A percentile compares a stretch with the other conserved stretches of the same genome.
These are phyloP conservation scores for Cololabis saira DNA, from an alignment of 2,113 vertebrate genomes.

Conservation along the genomic window DNA sequence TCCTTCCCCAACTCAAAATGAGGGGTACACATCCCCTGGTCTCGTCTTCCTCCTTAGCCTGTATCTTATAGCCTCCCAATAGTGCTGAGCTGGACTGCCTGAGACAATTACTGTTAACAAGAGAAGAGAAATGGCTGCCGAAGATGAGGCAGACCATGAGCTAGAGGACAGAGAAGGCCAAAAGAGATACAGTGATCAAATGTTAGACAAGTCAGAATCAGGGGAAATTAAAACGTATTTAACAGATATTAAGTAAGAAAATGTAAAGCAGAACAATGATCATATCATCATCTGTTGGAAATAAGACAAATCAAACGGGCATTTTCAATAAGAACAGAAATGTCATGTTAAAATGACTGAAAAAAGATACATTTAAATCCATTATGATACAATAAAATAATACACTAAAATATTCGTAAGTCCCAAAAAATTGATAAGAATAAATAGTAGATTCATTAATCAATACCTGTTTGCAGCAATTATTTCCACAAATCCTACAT, in stretches of 20 bases:
- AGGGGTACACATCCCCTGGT: constrained; percentile 49
- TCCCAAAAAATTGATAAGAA: too few relatives aligned
- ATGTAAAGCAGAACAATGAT: not conserved
- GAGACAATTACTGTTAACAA: constrained; percentile 58
- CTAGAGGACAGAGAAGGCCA: constrained; percentile 6
- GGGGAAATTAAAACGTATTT: not conserved
- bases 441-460: too few relatives aligned
- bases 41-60: constrained; percentile 32
- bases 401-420: too few relatives aligned
- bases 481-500: too few relatives aligned
- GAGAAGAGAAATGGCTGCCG: constrained; percentile 49
- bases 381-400: too few relatives aligned
- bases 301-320: too few relatives aligned
- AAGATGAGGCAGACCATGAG: constrained; percentile 36
- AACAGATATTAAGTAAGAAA: too few relatives aligned
- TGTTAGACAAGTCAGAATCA: constrained; percentile 26
- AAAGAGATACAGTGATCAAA: not conserved
- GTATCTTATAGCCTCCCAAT: constrained; percentile 42
- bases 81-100: constrained; percentile 61
- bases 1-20: constrained; percentile 9
- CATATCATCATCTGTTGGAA: too few relatives aligned
- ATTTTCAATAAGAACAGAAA: too few relatives aligned
- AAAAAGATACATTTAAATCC: too few relatives aligned
- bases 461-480: too few relatives aligned
- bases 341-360: too few relatives aligned